Base-by-base conservation (phyloP, 2,797 vertebrate genomes). In the Macropodus opercularis region DNA sequence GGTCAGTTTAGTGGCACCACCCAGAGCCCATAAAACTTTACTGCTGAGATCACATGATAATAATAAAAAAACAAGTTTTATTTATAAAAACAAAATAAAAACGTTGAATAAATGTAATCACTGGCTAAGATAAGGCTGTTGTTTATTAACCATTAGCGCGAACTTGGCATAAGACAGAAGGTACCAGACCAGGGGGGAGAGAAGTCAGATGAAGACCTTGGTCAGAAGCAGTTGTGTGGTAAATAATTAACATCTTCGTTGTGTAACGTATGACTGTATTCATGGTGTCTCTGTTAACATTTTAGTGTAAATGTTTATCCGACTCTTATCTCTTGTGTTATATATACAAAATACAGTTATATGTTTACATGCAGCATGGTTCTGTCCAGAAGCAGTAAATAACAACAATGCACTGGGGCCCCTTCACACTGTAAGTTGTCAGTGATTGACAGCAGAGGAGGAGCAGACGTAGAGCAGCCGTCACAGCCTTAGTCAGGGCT, bases 171-270 rank as follows among this genome's bases (percentile, higher is more conserved):
- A 5, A 50, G 61, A 13, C 12, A 17, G 10, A 49, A 38, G 4
- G 31, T 17, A 5, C 24, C 14, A 32, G 4, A 29, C 2, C 31
- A 55, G 8, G 22, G 12, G 32, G 57, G 27, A 40, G n/a, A 41
- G 3, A 53, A 39, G 12, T 46, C 0, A 38, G 47, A 24, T 48
- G 75, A 67, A 71, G 73, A 51, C n/a, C 39, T 27, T 31, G 3
- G 23, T 54, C 19, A 31, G 8, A 19, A 12, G 1, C 13, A 5
- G n/a, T 53, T 22, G 21, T 10, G 17, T n/a, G 8, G 63, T 80
- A 8, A 85, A 88, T 85, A 9, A 79, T 80, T 80, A 61, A 77
- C 64, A 48, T 17, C 1, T 61, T 55, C 53, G 44, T 63, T 29
- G 14, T 4, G 22, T 27, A 18, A 60, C 23, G 8, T 46, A 0